Percentiles rank a stretch among this genome's conserved stretches.
These are phyloP conservation scores for Archilochus colubris DNA, from an alignment of 2,113 vertebrate genomes.

Conservation along the genomic window DNA sequence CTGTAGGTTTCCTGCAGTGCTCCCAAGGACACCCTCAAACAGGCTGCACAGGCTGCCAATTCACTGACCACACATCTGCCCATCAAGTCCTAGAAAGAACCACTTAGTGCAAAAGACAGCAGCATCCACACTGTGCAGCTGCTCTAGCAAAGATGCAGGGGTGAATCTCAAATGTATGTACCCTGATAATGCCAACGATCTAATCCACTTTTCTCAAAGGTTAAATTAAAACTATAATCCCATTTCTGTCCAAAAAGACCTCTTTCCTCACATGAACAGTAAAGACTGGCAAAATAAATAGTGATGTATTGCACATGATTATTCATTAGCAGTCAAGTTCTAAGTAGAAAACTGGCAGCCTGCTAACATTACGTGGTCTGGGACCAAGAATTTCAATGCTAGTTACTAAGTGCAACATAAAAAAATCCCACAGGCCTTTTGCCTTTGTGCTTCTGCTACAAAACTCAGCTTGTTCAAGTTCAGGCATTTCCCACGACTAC, in stretches of 20 bases:
- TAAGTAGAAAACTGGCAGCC: neutral
- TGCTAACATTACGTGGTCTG: neutral
- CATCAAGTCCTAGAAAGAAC: neutral
- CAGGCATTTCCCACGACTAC: slow-evolving; percentile 28
- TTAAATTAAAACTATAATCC: neutral
- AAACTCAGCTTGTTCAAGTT: slow-evolving; percentile 31
- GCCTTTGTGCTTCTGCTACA: slow-evolving; percentile 10
- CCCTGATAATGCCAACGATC: neutral
- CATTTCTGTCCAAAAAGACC: neutral
- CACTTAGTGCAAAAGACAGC: neutral
- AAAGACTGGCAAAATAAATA: neutral
- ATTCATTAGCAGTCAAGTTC: slow-evolving; percentile 13
- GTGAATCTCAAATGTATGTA: neutral
- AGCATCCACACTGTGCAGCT: neutral
- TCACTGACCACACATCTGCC: neutral
- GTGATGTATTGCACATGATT: neutral
- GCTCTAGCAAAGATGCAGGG: neutral
- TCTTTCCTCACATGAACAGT: neutral
- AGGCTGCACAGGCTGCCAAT: neutral
- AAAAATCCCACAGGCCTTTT: neutral
- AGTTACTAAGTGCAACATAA: slow-evolving; percentile 26
- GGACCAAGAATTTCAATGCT: slow-evolving; percentile 12
- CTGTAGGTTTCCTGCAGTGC: neutral
- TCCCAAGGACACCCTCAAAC: neutral
- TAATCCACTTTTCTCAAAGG: neutral